Conservation (phyloP, 92 coral and sea anemone genomes). For the Bergia sp. region DNA sequence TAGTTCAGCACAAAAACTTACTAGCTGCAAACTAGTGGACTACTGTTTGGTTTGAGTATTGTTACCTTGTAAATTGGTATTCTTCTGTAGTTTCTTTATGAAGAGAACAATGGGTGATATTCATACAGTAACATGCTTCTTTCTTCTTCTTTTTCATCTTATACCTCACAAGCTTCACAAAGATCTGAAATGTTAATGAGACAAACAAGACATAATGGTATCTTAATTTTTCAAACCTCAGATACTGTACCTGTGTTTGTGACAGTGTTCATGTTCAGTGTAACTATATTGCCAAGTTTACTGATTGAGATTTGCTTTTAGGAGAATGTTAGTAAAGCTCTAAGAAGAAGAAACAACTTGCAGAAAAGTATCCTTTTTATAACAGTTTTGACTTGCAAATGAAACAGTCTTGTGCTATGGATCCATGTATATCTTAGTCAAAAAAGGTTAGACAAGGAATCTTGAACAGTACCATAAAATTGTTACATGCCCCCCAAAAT, state of each 20-base stretch:
- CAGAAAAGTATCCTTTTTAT: constrained; percentile 87
- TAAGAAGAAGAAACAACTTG: constrained; percentile 79
- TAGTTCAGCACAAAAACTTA: neutral
- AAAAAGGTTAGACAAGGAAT: no score
- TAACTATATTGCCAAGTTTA: neutral
- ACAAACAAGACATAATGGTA: neutral
- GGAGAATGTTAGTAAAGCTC: constrained; percentile 69
- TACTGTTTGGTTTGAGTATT: no score
- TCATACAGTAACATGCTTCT: no score
- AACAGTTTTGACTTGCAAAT: neutral
- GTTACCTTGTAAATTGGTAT: no score
- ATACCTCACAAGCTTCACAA: no score
- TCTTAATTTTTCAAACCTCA: neutral
- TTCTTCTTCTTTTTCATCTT: no score
- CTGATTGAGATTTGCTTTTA: neutral
- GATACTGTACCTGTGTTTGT: neutral
- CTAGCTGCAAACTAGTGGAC: no score
- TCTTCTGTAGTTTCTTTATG: no score
- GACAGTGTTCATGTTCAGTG: neutral
- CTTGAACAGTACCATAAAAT: no score
- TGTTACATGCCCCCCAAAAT: no score
- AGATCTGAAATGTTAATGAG: no score
- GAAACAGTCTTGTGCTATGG: neutral
- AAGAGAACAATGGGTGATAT: no score
- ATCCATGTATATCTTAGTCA: neutral